Conservation (phyloP, 2,113 vertebrate genomes). For the Phoenicopterus ruber region DNA sequence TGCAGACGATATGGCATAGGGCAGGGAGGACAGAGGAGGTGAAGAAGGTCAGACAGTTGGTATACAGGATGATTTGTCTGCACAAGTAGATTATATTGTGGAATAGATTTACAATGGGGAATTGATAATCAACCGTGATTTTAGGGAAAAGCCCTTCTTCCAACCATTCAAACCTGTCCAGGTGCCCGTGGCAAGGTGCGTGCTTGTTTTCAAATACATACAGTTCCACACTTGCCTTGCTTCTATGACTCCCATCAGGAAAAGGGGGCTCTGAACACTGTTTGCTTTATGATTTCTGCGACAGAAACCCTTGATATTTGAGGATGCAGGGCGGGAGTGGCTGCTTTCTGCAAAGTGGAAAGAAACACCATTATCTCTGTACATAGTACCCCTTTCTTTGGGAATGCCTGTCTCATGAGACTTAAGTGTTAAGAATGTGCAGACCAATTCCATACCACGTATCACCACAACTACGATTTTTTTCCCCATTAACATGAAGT, state of each 20-base stretch:
- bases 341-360: background rate
- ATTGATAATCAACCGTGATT: background rate
- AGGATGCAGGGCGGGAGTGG: background rate
- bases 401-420: background rate
- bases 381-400: background rate
- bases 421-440: background rate
- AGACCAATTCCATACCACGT: background rate
- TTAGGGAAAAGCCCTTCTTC: background rate
- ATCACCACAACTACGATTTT: background rate
- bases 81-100: background rate
- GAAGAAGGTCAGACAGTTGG: background rate
- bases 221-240: background rate
- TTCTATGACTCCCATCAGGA: background rate
- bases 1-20: background rate
- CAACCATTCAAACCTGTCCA: background rate
- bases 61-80: background rate
- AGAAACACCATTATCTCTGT: background rate
- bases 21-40: background rate
- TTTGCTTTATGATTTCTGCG: background rate
- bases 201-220: background rate
- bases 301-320: background rate
- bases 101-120: background rate
- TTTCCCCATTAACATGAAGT: background rate
- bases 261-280: background rate
- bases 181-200: accelerated